Evolutionary conservation across 2,888 invertebrate genomes (phyloP).

Genomic region (Gisinianus flammeolus): DNA sequence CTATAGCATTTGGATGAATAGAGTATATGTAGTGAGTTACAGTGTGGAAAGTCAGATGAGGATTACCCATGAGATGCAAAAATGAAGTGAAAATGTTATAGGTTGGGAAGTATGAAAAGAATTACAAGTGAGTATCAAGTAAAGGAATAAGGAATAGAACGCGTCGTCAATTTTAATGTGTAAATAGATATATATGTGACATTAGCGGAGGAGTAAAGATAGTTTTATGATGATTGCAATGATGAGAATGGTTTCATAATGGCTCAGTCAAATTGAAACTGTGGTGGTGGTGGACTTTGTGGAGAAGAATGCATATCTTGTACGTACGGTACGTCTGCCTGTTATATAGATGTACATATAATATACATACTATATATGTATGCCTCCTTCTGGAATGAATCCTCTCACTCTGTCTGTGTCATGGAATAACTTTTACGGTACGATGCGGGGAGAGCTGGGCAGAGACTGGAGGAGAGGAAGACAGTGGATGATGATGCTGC

Average conservation of each 20-base stretch:
- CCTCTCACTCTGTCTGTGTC: neutral
- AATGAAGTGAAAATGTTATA: slow-evolving; percentile 20
- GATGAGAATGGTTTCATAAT: slow-evolving; percentile 11
- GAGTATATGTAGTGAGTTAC: no score
- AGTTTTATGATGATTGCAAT: slow-evolving; percentile 5
- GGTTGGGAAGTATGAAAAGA: neutral
- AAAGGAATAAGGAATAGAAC: neutral
- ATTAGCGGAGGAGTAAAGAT: slow-evolving; percentile 16
- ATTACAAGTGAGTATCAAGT: slow-evolving; percentile 5
- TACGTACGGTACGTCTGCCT: neutral
- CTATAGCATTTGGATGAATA: no score
- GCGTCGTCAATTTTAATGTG: slow-evolving; percentile 9
- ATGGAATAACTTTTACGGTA: neutral
- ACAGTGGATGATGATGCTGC: neutral
- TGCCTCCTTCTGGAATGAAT: neutral
- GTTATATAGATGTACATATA: neutral
- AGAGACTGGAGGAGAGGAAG: neutral
- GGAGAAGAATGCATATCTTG: neutral
- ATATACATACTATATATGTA: neutral
- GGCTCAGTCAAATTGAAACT: slow-evolving; percentile 16
- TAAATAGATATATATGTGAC: slow-evolving; percentile 1
- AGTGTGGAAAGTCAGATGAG: neutral
- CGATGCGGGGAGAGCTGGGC: neutral
- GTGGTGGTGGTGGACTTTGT: slow-evolving; percentile 13
- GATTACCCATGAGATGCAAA: slow-evolving; percentile 3